Evolutionary conservation across 2,113 vertebrate genomes (phyloP).

Genomic region (Pantherophis guttatus): DNA sequence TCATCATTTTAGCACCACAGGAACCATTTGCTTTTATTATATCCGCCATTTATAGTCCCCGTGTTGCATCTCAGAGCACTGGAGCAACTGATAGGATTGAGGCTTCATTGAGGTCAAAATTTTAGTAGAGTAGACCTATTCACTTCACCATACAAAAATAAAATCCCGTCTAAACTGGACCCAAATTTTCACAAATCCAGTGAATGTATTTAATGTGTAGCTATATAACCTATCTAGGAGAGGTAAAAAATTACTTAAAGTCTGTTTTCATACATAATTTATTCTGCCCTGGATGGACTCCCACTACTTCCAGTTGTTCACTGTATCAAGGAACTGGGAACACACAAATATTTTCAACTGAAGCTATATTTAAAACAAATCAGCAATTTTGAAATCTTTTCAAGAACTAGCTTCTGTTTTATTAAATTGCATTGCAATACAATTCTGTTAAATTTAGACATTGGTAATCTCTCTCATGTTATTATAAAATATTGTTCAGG

Average conservation of each 20-base stretch:
- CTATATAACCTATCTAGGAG: not conserved
- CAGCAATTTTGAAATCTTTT: conserved; percentile 32
- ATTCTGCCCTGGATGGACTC: not conserved
- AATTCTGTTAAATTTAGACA: conserved; percentile 42
- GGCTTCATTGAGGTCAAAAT: not conserved
- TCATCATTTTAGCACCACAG: not conserved
- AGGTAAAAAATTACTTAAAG: not conserved
- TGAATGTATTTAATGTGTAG: not conserved
- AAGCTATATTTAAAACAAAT: not conserved
- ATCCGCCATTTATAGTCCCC: not conserved
- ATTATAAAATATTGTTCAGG: conserved; percentile 30
- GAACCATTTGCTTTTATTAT: not conserved
- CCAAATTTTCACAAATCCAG: not conserved
- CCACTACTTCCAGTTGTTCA: not conserved
- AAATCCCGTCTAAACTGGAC: not conserved
- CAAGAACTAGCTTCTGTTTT: not conserved
- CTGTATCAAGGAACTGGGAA: not conserved
- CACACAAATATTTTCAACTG: not conserved
- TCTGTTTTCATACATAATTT: not conserved
- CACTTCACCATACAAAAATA: not conserved
- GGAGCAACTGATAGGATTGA: not conserved
- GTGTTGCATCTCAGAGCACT: not conserved
- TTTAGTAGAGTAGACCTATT: not conserved
- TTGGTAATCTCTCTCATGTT: not conserved
- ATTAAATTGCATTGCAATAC: not conserved